These are phyloP conservation scores for Andricus grossulariae DNA, from an alignment of 1,140 invertebrate species.

Conservation along the genomic window DNA sequence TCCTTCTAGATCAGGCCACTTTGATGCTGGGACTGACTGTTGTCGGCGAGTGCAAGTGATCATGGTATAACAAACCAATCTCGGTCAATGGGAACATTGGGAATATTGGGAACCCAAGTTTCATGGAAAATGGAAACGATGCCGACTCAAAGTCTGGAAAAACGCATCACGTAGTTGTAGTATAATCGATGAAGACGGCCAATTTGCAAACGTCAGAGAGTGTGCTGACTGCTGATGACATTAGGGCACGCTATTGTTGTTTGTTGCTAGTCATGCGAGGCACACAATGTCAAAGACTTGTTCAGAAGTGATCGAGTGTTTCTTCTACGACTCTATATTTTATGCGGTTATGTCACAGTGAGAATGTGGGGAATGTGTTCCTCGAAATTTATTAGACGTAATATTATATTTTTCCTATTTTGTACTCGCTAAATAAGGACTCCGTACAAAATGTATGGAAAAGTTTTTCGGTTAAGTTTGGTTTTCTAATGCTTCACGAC, in stretches of 20 bases:
- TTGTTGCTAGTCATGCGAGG: constrained; percentile 24
- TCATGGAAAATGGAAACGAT: not conserved
- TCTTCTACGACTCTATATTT: constrained; percentile 13
- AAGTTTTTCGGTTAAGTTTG: too few relatives aligned
- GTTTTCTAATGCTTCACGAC: too few relatives aligned
- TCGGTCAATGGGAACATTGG: not conserved
- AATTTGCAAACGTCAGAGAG: constrained; percentile 18
- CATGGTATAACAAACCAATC: constrained; percentile 28
- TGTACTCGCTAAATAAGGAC: too few relatives aligned
- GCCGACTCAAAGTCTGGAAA: not conserved
- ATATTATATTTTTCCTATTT: too few relatives aligned
- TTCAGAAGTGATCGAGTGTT: not conserved
- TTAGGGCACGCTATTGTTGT: constrained; percentile 22
- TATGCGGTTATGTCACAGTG: too few relatives aligned
- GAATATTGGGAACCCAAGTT: not conserved
- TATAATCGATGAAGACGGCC: constrained; percentile 1
- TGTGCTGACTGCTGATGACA: not conserved
- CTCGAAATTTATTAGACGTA: too few relatives aligned
- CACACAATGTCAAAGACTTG: constrained; percentile 23
- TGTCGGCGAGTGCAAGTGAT: constrained; percentile 31
- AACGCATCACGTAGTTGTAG: not conserved
- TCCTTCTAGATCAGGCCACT: not conserved
- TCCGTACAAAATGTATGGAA: too few relatives aligned
- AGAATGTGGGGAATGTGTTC: too few relatives aligned
- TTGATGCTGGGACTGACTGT: not conserved